Base-by-base conservation (phyloP, 2,113 vertebrate genomes). In the Oryzias celebensis region DNA sequence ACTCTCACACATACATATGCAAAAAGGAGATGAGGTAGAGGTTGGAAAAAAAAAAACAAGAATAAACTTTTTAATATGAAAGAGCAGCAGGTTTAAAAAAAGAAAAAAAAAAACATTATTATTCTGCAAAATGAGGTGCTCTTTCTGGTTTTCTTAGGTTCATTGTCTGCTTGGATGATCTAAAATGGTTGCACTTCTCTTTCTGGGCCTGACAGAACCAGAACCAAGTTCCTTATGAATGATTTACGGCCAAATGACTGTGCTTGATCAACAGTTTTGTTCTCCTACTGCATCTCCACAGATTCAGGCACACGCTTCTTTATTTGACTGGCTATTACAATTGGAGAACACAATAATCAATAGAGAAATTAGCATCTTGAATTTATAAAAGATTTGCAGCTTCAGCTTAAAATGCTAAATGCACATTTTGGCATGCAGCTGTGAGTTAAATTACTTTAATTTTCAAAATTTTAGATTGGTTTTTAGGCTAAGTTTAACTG, bases 251-350 rank as follows among this genome's bases (percentile, higher is more conserved):
- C 51, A 12, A 65, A 61, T 88, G 73, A 81, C 87, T 85, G 73
- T 80, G 84, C 87, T 83, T 90, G 66, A 90, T 90, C 87, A 77
- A 87, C 85, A 87, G 68, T 87, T 84, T 83, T 87, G 82, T 62
- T 66, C 51, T 54, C 43, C 23, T 53, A 44, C 52, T 62, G 44
- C 17, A 81, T 77, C 61, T 62, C 72, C 63, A 63, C 64, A 68
- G 72, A 80, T 74, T 28, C 48, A 52, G 63, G 10, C 2, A 12
- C 36, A 36, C 36, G 3, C 36, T 65, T 61, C 52, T 72, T 18
- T 69, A 64, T 68, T 67, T 67, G 65, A 53, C 55, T 20, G 63
- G 65, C 66, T 76, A 70, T 75, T 78, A 81, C 41, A n/a, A 24
- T 45, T 36, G 18, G 42, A 51, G 69, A 84, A 82, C 83, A 73